Conservation (phyloP, 1,140 invertebrate genomes). For the Sitobion miscanthi region DNA sequence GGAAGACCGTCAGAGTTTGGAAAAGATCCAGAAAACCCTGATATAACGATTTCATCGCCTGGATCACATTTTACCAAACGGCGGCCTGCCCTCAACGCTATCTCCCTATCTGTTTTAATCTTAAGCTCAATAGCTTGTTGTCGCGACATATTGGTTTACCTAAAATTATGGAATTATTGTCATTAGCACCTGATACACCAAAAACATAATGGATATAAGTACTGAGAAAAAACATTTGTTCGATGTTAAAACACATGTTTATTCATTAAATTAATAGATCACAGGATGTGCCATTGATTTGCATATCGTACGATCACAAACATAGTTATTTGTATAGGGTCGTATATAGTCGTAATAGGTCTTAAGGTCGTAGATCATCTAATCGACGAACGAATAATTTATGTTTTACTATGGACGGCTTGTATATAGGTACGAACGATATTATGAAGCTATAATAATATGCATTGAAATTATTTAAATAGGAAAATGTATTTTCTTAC, state of each 20-base stretch:
- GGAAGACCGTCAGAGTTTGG: slow-evolving; percentile 83
- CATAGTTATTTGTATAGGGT: background rate
- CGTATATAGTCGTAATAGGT: background rate
- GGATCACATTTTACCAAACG: slow-evolving; percentile 60
- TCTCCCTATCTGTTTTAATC: slow-evolving; percentile 53
- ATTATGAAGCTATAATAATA: background rate
- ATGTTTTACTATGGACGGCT: background rate
- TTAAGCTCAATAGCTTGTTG: slow-evolving; percentile 54
- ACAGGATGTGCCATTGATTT: slow-evolving; percentile 51
- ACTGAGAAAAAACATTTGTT: background rate
- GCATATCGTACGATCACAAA: background rate
- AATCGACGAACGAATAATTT: background rate
- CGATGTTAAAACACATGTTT: slow-evolving; percentile 1
- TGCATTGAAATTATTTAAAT: slow-evolving; percentile 34
- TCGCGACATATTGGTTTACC: slow-evolving; percentile 38
- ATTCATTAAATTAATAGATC: slow-evolving; percentile 8
- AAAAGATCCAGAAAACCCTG: slow-evolving; percentile 82
- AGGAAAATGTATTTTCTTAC: background rate
- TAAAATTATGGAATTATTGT: background rate
- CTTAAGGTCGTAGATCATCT: slow-evolving; percentile 19
- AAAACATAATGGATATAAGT: background rate
- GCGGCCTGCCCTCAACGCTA: slow-evolving; percentile 59
- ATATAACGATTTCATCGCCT: slow-evolving; percentile 83
- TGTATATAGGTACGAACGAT: background rate
- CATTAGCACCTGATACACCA: background rate